Evolutionary conservation across 2,797 vertebrate genomes (phyloP), one percentile per base, ranked within the genome.

Genomic region (Tapera naevia): DNA sequence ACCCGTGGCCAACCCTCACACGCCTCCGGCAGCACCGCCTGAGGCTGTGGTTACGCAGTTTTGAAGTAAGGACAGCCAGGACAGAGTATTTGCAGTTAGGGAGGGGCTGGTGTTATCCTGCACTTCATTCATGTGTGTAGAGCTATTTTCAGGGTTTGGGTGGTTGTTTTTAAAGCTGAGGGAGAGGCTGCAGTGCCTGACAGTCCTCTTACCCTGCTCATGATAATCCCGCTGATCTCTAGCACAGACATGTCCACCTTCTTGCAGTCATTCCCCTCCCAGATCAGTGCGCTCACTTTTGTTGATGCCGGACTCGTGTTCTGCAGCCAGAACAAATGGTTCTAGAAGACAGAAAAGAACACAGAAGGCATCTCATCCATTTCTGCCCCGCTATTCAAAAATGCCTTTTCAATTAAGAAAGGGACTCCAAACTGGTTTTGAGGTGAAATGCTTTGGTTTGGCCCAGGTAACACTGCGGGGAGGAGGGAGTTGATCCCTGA

Each of bases 151-250:
- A 48, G n/a, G 18, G 9, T 15, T 11, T 73, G 30, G 41, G 61
- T 25, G 32, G n/a, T 2, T 17, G 4, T 60, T 43, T 35, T 39
- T n/a, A 8, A 57, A 41, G 66, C 3, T 24, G 3, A 41, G 66
- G 21, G 43, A 35, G 43, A 67, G 23, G 23, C 0, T 51, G 58
- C 66, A 64, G 5, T 15, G 64, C 41, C 74, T 32, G 15, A 27
- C 22, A 50, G 80, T 43, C 60, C 45, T 61, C 94, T 97, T 98
- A 99, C 99, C 98, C 98, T 98, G 94, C 98, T 99, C 97, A 99
- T 99, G 97, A 99, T 99, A 95, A 99, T 98, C 54, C 99, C 99
- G 48, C 99, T 99, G 97, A 99, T 99, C 96, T 99, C 99, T 98
- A 99, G 64, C 43, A 99, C 99, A 0, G 99, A 99, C 99, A 99